A percentile compares a stretch with the other conserved stretches of the same genome.
These are phyloP conservation scores for Cryptus armator DNA, from an alignment of 2,888 invertebrate species.

Conservation along the genomic window DNA sequence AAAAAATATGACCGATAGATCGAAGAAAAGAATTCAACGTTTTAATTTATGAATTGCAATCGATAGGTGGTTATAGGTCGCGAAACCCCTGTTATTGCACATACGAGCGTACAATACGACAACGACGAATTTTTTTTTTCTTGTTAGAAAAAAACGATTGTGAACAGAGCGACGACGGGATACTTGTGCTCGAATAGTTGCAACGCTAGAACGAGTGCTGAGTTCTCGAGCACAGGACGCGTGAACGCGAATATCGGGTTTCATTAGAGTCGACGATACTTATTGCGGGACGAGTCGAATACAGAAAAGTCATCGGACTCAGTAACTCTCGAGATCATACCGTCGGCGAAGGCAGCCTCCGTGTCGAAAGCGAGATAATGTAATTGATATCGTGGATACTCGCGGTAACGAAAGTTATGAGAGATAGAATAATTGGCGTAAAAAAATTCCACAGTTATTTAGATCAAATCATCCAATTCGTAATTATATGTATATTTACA, in stretches of 20 bases:
- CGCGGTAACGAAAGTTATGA: constrained; percentile 1
- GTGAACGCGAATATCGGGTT: constrained; percentile 57
- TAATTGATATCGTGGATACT: constrained; percentile 41
- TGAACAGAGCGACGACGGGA: not conserved
- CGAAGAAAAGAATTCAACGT: too few relatives aligned
- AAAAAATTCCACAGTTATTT: not conserved
- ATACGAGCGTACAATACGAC: not conserved
- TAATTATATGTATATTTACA: not conserved
- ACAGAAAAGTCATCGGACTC: constrained; percentile 42
- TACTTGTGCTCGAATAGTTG: not conserved
- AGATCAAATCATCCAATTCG: too few relatives aligned
- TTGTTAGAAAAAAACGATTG: not conserved
- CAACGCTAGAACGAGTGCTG: constrained; percentile 36
- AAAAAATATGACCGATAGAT: too few relatives aligned
- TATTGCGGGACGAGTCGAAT: constrained; percentile 16
- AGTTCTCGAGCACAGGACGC: constrained; percentile 17
- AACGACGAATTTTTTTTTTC: not conserved
- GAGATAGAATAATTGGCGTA: not conserved
- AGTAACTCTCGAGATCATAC: constrained; percentile 43
- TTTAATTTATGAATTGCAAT: too few relatives aligned
- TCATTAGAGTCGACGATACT: constrained; percentile 56
- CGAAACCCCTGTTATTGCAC: not conserved
- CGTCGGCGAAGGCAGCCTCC: constrained; percentile 40
- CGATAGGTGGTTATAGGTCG: too few relatives aligned
- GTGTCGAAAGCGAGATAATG: constrained; percentile 33